Conservation (phyloP, 2,888 invertebrate genomes). For the Trichogramma evanescens region DNA sequence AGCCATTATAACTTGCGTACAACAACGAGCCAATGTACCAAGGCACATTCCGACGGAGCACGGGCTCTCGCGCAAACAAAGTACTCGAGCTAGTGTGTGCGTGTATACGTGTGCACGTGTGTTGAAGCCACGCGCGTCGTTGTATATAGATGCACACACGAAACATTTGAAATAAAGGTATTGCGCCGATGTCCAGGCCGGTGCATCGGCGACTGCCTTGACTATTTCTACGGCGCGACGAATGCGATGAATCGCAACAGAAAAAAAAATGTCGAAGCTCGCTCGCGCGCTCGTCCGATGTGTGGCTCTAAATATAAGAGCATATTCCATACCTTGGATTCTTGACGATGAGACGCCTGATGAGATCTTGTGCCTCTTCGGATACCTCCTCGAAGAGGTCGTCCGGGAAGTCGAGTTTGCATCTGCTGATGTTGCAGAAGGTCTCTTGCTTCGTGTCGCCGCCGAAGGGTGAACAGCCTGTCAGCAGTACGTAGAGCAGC, state of each 20-base stretch:
- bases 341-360: conserved; percentile 79
- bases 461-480: conserved; percentile 92
- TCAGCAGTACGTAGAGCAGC: conserved; percentile 85
- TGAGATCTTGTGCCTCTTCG: conserved; percentile 82
- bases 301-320: no score
- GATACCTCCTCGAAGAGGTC: conserved; percentile 87
- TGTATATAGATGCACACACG: no score
- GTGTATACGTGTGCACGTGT: no score
- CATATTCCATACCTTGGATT: conserved; percentile 69
- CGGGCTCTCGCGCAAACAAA: no score
- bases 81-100: no score
- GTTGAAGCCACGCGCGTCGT: no score
- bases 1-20: no score
- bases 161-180: no score
- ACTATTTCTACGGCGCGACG: not conserved
- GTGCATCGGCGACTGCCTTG: no score
- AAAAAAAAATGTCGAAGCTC: not conserved
- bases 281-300: not conserved
- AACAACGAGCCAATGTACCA: no score
- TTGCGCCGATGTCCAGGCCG: no score
- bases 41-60: no score
- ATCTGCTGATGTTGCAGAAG: conserved; percentile 92
- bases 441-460: conserved; percentile 96
- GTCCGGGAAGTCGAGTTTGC: conserved; percentile 86
- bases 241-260: not conserved